Evolutionary conservation across 2,113 vertebrate genomes (phyloP).

Genomic region (Procapra przewalskii): DNA sequence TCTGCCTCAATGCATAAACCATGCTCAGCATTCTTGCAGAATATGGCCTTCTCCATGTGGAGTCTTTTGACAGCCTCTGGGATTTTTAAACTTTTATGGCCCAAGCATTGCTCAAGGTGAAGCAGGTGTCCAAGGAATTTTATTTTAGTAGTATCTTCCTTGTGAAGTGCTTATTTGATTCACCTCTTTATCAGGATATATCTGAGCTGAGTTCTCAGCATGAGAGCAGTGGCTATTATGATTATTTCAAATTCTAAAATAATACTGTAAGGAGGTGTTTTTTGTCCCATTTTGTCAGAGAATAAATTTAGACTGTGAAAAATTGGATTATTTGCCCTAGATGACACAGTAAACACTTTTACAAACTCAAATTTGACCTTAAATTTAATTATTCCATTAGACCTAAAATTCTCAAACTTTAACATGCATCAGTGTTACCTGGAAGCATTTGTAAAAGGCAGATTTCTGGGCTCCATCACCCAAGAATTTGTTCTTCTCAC

Average conservation of each 20-base stretch:
- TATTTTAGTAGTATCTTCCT: conserved; percentile 41
- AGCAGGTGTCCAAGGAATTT: conserved; percentile 42
- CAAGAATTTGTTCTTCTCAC: background rate
- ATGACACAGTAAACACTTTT: background rate
- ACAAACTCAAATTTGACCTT: background rate
- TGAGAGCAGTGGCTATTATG: background rate
- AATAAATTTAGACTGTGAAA: background rate
- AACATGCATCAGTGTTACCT: background rate
- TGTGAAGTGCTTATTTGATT: background rate
- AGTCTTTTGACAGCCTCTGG: conserved; percentile 66
- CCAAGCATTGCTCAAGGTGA: conserved; percentile 43
- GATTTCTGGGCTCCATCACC: background rate
- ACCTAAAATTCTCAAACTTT: background rate
- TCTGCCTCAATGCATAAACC: conserved; percentile 73
- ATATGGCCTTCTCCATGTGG: conserved; percentile 59
- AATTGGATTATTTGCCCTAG: background rate
- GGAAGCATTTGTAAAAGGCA: background rate
- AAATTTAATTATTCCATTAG: background rate
- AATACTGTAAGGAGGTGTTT: background rate
- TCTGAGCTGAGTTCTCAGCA: conserved; percentile 13
- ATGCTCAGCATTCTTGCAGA: conserved; percentile 65
- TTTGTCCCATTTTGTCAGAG: background rate
- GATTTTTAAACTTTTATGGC: conserved; percentile 75
- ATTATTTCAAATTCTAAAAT: conserved; percentile 18
- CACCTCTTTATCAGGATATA: background rate